Conservation (phyloP, 2,113 vertebrate species). For the Pelvicachromis taeniatus region DNA sequence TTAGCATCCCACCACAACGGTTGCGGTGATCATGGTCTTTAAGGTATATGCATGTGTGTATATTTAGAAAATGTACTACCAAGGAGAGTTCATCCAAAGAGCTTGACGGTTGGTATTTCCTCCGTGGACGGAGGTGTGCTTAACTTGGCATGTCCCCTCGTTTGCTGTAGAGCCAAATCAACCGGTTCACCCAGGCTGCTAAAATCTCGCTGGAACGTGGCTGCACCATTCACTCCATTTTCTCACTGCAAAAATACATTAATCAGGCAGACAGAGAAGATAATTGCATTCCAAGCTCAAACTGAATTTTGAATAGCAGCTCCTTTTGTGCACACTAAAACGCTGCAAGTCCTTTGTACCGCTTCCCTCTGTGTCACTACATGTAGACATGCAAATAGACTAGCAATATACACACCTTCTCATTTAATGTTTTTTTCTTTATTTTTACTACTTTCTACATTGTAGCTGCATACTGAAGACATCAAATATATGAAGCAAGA, state of each 20-base stretch:
- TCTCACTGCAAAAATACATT: neutral
- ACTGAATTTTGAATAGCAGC: constrained; percentile 2
- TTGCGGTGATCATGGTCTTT: neutral
- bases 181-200: neutral
- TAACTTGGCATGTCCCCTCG: neutral
- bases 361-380: neutral
- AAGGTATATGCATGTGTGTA: neutral
- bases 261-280: constrained; percentile 10
- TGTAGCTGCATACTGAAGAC: neutral
- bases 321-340: neutral
- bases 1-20: too few relatives aligned
- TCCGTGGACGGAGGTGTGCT: neutral
- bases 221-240: neutral
- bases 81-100: neutral
- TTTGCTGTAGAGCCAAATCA: neutral
- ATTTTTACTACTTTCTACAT: neutral
- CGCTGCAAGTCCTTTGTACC: neutral
- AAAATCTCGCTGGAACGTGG: neutral
- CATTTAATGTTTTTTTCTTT: neutral
- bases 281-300: constrained; percentile 5
- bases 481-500: too few relatives aligned
- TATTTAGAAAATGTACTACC: neutral
- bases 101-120: neutral
- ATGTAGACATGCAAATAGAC: neutral
- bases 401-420: neutral